Evolutionary conservation across 2,113 vertebrate genomes (phyloP).

Genomic region (Gadus macrocephalus): DNA sequence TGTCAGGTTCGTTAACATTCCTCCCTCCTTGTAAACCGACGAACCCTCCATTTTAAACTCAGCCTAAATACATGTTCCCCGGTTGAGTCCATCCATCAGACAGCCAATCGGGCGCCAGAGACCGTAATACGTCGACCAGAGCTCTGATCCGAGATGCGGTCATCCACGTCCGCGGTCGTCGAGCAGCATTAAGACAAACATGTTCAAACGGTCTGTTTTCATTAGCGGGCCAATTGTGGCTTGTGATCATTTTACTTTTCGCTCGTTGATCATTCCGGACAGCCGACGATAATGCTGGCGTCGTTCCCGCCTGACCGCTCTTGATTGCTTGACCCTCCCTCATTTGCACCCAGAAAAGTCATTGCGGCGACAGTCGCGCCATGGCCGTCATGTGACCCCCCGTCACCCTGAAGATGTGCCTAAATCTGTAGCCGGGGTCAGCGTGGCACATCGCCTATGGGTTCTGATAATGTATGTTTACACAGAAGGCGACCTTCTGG

Average conservation of each 20-base stretch:
- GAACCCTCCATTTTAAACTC: too few relatives aligned
- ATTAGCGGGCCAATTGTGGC: constrained; percentile 86
- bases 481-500: constrained; percentile 92
- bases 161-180: constrained; percentile 13
- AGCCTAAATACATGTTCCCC: too few relatives aligned
- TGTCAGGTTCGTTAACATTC: too few relatives aligned
- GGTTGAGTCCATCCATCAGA: too few relatives aligned
- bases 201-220: constrained; percentile 83
- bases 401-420: constrained; percentile 62
- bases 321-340: constrained; percentile 89
- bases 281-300: constrained; percentile 81
- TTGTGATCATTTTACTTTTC: constrained; percentile 87
- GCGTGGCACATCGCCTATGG: constrained; percentile 89
- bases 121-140: too few relatives aligned
- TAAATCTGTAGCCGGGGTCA: constrained; percentile 73
- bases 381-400: constrained; percentile 42
- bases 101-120: too few relatives aligned
- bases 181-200: constrained; percentile 61
- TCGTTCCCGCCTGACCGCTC: constrained; percentile 76
- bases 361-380: constrained; percentile 67
- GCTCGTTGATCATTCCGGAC: constrained; percentile 88
- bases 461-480: constrained; percentile 99
- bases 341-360: constrained; percentile 79
- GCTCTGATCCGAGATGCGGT: too few relatives aligned
- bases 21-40: too few relatives aligned